These are phyloP conservation scores for Struthio camelus DNA, from an alignment of 2,113 vertebrate genomes.

Conservation along the genomic window DNA sequence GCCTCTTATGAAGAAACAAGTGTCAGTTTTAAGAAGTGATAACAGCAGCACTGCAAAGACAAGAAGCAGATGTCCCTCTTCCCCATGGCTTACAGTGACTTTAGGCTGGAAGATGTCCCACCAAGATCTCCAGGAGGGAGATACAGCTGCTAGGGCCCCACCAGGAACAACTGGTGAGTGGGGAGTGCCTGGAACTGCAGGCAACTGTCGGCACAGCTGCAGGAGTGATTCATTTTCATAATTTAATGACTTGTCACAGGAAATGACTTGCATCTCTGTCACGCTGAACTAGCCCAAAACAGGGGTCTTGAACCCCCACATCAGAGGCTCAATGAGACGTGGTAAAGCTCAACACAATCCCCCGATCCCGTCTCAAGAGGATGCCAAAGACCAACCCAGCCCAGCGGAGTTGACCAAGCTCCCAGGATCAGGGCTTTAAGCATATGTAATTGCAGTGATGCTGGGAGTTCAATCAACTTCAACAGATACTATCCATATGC, in stretches of 20 bases:
- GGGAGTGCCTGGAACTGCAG: not conserved
- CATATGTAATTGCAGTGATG: not conserved
- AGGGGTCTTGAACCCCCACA: not conserved
- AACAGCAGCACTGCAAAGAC: not conserved
- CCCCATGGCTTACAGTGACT: not conserved
- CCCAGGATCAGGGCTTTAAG: not conserved
- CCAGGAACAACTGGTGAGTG: not conserved
- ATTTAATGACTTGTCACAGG: not conserved
- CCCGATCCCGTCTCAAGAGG: not conserved
- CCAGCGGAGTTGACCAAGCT: not conserved
- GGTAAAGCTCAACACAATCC: rapidly evolving
- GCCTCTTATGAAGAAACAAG: not conserved
- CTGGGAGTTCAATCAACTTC: slow-evolving; percentile 45
- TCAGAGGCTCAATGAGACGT: not conserved
- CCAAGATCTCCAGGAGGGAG: rapidly evolving
- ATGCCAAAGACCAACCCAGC: not conserved
- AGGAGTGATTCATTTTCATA: not conserved
- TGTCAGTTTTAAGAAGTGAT: not conserved
- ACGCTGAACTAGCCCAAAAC: not conserved
- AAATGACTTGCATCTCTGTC: not conserved
- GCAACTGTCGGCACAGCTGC: not conserved
- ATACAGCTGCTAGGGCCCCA: not conserved
- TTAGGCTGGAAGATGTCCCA: not conserved
- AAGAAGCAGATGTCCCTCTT: not conserved
- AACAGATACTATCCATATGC: slow-evolving; percentile 42